Conservation (phyloP, 2,797 vertebrate genomes). For the Sebastes trivittatus region DNA sequence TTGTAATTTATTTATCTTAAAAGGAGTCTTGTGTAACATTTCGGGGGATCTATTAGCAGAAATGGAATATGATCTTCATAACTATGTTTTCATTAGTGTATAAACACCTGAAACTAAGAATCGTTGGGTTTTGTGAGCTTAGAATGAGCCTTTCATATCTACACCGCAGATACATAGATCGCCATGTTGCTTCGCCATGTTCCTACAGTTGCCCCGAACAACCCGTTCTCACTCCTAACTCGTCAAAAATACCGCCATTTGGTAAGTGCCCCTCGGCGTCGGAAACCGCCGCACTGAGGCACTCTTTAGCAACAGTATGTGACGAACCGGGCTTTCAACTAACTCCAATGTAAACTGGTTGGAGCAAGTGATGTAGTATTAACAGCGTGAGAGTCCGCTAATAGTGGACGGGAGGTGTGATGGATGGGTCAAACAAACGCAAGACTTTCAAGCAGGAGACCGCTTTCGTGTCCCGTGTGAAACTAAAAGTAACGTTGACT, state of each 20-base stretch:
- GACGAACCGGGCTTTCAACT: not conserved
- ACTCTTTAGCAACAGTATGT: not conserved
- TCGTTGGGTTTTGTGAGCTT: not conserved
- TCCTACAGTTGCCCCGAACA: too few relatives aligned
- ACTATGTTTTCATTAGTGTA: not conserved
- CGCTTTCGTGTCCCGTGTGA: too few relatives aligned
- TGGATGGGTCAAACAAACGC: not conserved
- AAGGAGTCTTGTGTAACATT: not conserved
- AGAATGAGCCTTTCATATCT: not conserved
- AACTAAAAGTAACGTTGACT: too few relatives aligned
- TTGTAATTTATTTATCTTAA: conserved; percentile 16
- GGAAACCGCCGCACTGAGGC: not conserved
- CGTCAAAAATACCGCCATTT: not conserved
- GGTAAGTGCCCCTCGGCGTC: not conserved
- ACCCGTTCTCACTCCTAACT: not conserved
- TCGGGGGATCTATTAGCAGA: not conserved
- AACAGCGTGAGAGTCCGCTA: not conserved
- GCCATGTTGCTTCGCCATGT: not conserved
- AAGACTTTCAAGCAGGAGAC: too few relatives aligned
- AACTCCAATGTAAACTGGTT: not conserved
- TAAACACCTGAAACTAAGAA: not conserved
- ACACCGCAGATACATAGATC: not conserved
- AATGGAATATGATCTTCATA: not conserved
- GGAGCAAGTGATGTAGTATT: not conserved
- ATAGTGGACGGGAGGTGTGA: not conserved